These are phyloP conservation scores for Nipponia nippon DNA, from an alignment of 2,113 vertebrate species.

Conservation along the genomic window DNA sequence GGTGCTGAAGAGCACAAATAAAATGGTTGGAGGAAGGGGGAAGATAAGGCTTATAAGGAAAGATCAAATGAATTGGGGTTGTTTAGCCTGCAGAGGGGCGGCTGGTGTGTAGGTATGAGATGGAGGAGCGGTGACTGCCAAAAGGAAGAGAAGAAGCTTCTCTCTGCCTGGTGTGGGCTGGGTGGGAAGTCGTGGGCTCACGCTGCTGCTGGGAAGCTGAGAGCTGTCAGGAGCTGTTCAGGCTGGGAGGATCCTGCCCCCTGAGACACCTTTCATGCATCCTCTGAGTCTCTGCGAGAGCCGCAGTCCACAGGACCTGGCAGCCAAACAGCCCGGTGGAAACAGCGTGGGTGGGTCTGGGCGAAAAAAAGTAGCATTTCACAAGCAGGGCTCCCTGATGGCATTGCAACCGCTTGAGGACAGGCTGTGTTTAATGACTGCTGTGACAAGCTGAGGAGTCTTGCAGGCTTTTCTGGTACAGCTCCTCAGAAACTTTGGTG, in stretches of 20 bases:
- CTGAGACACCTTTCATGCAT: not conserved
- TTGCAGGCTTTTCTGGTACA: not conserved
- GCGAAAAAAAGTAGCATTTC: rapidly evolving
- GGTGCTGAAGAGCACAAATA: not conserved
- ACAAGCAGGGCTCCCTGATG: not conserved
- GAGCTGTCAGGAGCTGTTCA: not conserved
- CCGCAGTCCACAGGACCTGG: rapidly evolving
- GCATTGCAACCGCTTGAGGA: not conserved
- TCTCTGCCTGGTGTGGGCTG: not conserved
- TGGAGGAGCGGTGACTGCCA: rapidly evolving
- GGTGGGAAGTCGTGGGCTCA: not conserved
- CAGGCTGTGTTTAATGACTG: not conserved
- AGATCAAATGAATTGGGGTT: not conserved
- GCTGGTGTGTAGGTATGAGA: not conserved
- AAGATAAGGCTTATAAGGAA: not conserved
- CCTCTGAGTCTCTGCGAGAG: not conserved
- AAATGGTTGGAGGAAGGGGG: not conserved
- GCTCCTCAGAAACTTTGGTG: not conserved
- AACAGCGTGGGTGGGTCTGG: not conserved
- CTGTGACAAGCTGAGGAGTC: not conserved
- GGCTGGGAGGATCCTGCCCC: not conserved
- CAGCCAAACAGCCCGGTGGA: not conserved
- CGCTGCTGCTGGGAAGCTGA: not conserved
- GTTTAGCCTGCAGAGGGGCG: not conserved
- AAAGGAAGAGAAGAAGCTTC: not conserved